phyloP scores from a whole-genome alignment of 2,113 vertebrate species.

The Neodon shergylaensis region DNA sequence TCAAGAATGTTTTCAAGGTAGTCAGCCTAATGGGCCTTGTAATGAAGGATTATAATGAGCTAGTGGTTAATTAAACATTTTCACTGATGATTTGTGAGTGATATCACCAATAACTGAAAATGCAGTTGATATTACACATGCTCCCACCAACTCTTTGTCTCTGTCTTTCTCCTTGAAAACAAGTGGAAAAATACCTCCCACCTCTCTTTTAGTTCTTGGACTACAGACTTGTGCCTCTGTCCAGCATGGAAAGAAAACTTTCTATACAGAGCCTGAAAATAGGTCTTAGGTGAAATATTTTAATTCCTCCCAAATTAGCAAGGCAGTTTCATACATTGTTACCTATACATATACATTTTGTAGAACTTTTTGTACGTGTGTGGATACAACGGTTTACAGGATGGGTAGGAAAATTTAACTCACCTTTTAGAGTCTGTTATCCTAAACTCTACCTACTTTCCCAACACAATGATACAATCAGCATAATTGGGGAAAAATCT shows the following conservation, averaged over 20 bases:
- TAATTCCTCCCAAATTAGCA: constrained; percentile 32
- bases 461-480: neutral
- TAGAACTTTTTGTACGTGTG: constrained; percentile 45
- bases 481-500: neutral
- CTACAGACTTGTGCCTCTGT: neutral
- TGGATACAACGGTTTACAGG: neutral
- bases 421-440: neutral
- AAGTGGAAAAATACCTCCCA: neutral
- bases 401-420: neutral
- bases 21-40: neutral
- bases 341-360: neutral
- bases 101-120: neutral
- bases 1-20: neutral
- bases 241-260: neutral
- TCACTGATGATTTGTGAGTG: neutral
- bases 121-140: neutral
- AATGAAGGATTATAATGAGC: neutral
- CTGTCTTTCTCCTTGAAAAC: neutral
- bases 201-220: constrained; percentile 1
- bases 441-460: neutral
- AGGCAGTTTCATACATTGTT: constrained; percentile 20
- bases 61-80: neutral
- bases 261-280: constrained; percentile 15
- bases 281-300: constrained; percentile 48
- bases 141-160: neutral